Conservation (phyloP, 2,888 invertebrate genomes). For the Erannis defoliaria region DNA sequence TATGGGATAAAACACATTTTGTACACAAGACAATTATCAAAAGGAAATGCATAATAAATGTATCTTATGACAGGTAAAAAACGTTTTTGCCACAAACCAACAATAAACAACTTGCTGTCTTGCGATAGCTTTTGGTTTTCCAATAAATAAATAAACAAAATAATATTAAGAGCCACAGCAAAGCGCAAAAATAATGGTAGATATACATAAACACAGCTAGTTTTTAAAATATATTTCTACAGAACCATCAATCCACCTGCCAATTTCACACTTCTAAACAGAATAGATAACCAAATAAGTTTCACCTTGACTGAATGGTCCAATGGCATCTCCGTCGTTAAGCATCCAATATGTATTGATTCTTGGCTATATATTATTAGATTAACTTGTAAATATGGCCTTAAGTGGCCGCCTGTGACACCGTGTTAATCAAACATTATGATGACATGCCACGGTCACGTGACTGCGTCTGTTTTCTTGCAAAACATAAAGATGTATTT, state of each 20-base stretch:
- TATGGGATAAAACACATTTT: no score
- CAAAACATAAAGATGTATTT: no score
- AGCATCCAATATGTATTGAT: slow-evolving; percentile 22
- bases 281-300: slow-evolving; percentile 17
- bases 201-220: no score
- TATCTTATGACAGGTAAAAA: no score
- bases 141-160: no score
- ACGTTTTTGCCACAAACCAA: no score
- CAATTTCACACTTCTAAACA: slow-evolving; percentile 2
- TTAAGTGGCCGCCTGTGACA: slow-evolving; percentile 18
- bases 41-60: no score
- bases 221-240: not conserved
- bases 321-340: slow-evolving; percentile 14
- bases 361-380: slow-evolving; percentile 12
- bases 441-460: not conserved
- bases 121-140: no score
- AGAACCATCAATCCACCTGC: slow-evolving; percentile 1
- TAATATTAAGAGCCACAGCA: no score
- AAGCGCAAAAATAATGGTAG: no score
- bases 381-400: slow-evolving; percentile 15
- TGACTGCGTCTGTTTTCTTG: not conserved
- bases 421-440: not conserved
- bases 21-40: no score
- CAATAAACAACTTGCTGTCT: no score
- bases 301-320: slow-evolving; percentile 18